A percentile compares a stretch with the other conserved stretches of the same genome.
Conservation (phyloP, 2,113 vertebrate genomes). For the Ceuthmochares aereus region DNA sequence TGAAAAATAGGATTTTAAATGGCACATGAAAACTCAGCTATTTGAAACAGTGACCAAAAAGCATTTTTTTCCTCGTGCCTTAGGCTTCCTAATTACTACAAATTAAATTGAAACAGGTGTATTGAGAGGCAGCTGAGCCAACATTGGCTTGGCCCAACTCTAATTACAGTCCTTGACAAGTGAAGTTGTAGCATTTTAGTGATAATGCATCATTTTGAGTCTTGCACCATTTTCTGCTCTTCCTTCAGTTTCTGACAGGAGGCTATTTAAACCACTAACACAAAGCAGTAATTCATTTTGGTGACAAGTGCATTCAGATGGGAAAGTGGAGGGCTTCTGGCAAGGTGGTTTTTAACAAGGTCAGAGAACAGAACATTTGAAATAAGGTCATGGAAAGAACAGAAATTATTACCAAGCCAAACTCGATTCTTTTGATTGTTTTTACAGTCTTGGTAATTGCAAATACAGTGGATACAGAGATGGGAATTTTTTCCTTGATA, state of each 20-base stretch:
- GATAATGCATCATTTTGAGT: neutral
- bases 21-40: constrained; percentile 56
- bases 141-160: constrained; percentile 16
- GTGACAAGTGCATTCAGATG: neutral
- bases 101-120: constrained; percentile 68
- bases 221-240: neutral
- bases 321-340: neutral
- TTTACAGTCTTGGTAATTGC: neutral
- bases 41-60: constrained; percentile 36
- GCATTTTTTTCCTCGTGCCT: constrained; percentile 21
- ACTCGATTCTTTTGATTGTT: neutral
- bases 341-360: neutral
- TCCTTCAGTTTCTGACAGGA: neutral
- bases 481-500: neutral
- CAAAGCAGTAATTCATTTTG: neutral
- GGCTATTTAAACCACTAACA: neutral
- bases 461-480: neutral
- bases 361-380: neutral
- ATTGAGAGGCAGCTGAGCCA: constrained; percentile 60
- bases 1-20: constrained; percentile 66
- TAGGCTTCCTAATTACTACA: constrained; percentile 44
- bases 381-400: neutral
- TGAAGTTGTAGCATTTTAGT: neutral
- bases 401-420: neutral
- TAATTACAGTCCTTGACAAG: constrained; percentile 38